These are phyloP conservation scores for Lingula anatina DNA, from an alignment of 2,888 invertebrate species.

Conservation along the genomic window DNA sequence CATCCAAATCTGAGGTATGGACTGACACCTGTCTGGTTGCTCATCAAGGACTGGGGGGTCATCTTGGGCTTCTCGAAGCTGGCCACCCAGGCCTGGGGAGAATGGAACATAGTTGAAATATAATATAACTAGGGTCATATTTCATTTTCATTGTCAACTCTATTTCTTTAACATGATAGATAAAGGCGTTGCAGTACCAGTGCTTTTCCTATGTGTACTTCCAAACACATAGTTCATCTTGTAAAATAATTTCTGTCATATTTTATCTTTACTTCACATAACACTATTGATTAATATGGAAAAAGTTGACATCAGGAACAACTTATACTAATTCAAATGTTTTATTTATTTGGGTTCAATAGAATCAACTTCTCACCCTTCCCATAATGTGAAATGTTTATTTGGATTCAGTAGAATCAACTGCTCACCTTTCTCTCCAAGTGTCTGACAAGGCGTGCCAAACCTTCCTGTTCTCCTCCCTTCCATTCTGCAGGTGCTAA, in stretches of 20 bases:
- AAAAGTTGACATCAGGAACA: background rate
- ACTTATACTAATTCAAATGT: background rate
- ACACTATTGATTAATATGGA: too few relatives aligned
- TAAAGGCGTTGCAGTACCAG: too few relatives aligned
- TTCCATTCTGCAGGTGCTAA: constrained; percentile 69
- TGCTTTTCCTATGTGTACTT: too few relatives aligned
- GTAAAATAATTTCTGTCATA: too few relatives aligned
- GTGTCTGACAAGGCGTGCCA: constrained; percentile 64
- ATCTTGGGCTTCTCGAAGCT: constrained; percentile 83
- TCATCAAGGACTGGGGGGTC: constrained; percentile 78
- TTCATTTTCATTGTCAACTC: too few relatives aligned
- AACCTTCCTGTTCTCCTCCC: constrained; percentile 71
- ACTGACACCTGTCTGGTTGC: constrained; percentile 77
- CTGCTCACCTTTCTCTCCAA: constrained; percentile 47
- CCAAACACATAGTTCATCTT: background rate
- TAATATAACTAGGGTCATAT: too few relatives aligned
- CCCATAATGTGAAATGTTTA: background rate
- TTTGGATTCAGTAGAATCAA: constrained; percentile 52
- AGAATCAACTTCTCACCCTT: background rate
- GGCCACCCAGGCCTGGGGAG: constrained; percentile 76
- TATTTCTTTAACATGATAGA: too few relatives aligned
- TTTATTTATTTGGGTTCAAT: background rate
- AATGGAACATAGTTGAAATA: too few relatives aligned
- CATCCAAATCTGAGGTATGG: constrained; percentile 84
- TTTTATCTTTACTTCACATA: too few relatives aligned